Conservation (phyloP, 2,797 vertebrate species). For the Poecilia picta region DNA sequence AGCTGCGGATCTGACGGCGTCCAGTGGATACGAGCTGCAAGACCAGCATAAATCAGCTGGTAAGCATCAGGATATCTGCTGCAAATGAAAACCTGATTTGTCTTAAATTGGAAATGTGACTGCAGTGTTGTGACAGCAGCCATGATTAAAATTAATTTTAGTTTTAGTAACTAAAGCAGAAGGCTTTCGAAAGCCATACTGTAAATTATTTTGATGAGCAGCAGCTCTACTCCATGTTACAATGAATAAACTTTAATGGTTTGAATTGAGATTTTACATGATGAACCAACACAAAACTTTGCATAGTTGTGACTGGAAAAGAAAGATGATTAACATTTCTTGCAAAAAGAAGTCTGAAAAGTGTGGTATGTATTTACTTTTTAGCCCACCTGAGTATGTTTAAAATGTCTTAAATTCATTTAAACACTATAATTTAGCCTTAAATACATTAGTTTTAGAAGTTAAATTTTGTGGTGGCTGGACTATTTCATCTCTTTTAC, state of each 20-base stretch:
- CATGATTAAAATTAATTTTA: background rate
- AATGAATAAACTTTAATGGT: background rate
- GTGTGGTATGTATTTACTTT: background rate
- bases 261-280: background rate
- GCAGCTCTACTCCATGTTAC: background rate
- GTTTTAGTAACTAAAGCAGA: background rate
- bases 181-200: background rate
- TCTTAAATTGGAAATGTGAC: background rate
- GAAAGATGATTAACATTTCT: background rate
- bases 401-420: no score
- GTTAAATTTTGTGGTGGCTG: no score
- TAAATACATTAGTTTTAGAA: no score
- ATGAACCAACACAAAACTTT: background rate
- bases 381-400: background rate
- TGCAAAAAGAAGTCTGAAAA: background rate
- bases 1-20: constrained; percentile 95
- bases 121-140: background rate
- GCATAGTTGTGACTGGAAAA: background rate
- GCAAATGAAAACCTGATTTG: background rate
- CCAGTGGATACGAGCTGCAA: constrained; percentile 92
- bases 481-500: no score
- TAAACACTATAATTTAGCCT: no score
- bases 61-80: background rate
- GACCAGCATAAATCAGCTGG: background rate
- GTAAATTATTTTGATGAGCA: background rate